A percentile compares a stretch with the other conserved stretches of the same genome.
phyloP scores from a whole-genome alignment of 2,113 vertebrate species.

The Anoura caudifer region DNA sequence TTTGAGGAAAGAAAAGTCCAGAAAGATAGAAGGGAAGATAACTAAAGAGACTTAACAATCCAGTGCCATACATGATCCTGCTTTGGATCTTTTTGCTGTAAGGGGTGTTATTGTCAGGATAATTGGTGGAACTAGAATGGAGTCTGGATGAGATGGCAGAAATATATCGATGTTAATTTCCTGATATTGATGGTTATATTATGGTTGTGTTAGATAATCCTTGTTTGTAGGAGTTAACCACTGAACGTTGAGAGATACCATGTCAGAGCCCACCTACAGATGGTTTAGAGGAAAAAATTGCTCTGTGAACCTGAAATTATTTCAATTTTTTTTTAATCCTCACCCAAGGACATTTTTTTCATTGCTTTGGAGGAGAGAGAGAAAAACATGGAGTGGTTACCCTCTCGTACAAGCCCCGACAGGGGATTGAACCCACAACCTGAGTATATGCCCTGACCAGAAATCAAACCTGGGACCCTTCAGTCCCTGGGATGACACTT shows the following conservation, averaged over 20 bases:
- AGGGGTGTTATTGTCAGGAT: background rate
- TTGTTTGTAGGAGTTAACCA: background rate
- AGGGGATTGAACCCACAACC: no score
- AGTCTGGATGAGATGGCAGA: background rate
- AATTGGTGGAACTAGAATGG: background rate
- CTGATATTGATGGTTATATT: background rate
- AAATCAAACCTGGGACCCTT: no score
- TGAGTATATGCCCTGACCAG: no score
- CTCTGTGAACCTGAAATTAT: slow-evolving; percentile 22
- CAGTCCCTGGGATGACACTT: no score
- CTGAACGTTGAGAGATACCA: background rate
- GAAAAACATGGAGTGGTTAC: no score
- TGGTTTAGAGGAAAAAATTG: background rate
- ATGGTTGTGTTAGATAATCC: background rate
- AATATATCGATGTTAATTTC: background rate
- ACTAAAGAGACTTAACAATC: background rate
- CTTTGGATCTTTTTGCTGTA: background rate
- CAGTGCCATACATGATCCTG: background rate
- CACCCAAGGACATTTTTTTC: no score
- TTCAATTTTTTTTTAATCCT: background rate
- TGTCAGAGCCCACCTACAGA: background rate
- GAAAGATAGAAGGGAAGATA: background rate
- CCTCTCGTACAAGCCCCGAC: no score
- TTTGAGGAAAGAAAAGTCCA: background rate
- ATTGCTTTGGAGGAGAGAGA: no score